Evolutionary conservation across 2,113 vertebrate genomes (phyloP).

Genomic region (Oryzias celebensis): DNA sequence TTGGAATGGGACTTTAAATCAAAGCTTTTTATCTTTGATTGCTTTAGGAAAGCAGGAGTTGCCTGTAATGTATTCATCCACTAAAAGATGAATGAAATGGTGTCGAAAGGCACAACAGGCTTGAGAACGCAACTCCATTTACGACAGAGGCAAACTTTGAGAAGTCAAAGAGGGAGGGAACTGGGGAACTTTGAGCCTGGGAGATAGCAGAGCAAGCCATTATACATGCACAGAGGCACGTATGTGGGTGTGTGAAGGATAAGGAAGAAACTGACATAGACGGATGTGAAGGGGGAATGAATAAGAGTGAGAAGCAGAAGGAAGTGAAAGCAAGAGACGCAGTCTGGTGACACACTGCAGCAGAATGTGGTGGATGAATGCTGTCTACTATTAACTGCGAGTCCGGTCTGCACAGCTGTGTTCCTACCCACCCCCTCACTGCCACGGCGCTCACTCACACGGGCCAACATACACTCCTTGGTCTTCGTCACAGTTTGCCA

Average conservation of each 20-base stretch:
- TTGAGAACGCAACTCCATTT: slow-evolving; percentile 33
- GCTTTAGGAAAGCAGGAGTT: too few relatives aligned
- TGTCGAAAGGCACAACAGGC: slow-evolving; percentile 22
- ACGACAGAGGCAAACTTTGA: slow-evolving; percentile 34
- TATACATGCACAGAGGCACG: slow-evolving; percentile 35
- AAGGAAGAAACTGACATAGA: slow-evolving; percentile 49
- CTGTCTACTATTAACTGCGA: slow-evolving; percentile 67
- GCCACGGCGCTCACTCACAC: slow-evolving; percentile 18
- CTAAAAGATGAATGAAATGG: slow-evolving; percentile 41
- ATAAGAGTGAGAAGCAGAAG: slow-evolving; percentile 42
- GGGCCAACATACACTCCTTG: slow-evolving; percentile 45
- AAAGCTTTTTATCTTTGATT: too few relatives aligned
- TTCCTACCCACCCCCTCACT: slow-evolving; percentile 28
- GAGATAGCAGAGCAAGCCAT: slow-evolving; percentile 12
- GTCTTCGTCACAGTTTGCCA: slow-evolving; percentile 54
- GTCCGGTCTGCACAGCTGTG: slow-evolving; percentile 68
- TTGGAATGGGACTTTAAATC: too few relatives aligned
- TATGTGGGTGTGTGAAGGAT: slow-evolving; percentile 30
- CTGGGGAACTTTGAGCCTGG: slow-evolving; percentile 12
- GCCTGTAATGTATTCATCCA: too few relatives aligned
- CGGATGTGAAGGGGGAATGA: slow-evolving; percentile 44
- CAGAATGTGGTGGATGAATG: slow-evolving; percentile 70
- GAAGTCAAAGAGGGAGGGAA: slow-evolving; percentile 3
- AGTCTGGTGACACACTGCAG: slow-evolving; percentile 64
- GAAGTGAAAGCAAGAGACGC: slow-evolving; percentile 26